Conservation (phyloP, 2,888 invertebrate species). For the Hoplodrina blanda region DNA sequence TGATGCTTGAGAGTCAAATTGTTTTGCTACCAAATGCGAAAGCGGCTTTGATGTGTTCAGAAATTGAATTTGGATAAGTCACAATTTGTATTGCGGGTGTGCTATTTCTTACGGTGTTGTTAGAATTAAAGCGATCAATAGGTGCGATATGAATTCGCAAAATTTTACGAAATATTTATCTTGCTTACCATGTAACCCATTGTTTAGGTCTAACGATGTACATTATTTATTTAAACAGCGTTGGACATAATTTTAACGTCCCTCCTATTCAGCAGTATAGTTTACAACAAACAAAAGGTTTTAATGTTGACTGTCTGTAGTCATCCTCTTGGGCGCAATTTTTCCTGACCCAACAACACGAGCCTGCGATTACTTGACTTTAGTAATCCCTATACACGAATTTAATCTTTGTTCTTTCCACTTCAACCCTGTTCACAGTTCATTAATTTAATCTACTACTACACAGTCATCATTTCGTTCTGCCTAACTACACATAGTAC, state of each 20-base stretch:
- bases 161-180: constrained; percentile 11
- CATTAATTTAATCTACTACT: constrained; percentile 64
- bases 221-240: constrained; percentile 32
- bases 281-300: constrained; percentile 67
- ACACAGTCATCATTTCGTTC: constrained; percentile 39
- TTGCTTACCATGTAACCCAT: constrained; percentile 1
- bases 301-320: constrained; percentile 64
- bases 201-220: constrained; percentile 11
- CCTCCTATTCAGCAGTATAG: constrained; percentile 38
- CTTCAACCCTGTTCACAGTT: constrained; percentile 59
- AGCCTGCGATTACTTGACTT: constrained; percentile 66
- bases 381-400: constrained; percentile 69
- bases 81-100: constrained; percentile 17
- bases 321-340: constrained; percentile 68
- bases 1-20: constrained; percentile 47
- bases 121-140: not conserved
- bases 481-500: constrained; percentile 23
- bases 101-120: constrained; percentile 5
- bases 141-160: not conserved
- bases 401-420: constrained; percentile 68
- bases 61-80: constrained; percentile 16
- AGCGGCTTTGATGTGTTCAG: constrained; percentile 28
- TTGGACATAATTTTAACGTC: constrained; percentile 35
- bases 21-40: constrained; percentile 40
- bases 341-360: constrained; percentile 64